Evolutionary conservation across 2,797 vertebrate genomes (phyloP), one percentile per base, ranked within the genome.

Genomic region (Rhinatrema bivittatum): DNA sequence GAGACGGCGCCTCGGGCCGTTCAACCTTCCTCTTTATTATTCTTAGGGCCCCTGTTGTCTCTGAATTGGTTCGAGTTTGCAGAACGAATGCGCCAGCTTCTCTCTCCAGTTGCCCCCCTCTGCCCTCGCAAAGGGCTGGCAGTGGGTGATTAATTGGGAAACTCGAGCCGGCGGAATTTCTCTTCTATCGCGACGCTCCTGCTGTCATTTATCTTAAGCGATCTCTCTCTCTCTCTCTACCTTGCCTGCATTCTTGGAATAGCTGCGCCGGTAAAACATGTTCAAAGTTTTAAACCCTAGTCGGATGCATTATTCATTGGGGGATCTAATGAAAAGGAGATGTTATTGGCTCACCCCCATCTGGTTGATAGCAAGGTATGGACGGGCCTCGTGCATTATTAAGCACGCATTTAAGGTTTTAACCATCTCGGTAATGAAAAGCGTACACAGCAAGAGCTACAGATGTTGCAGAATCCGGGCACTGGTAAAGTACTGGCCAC

Each of bases 141-240:
- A 20, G n/a, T 43, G 62, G 56, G 57, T 57, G 66, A 73, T 64
- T 65, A 49, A 73, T 58, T 31, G 25, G 49, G 59, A 67, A 65
- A 68, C 41, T 53, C 7, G 47, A 64, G 59, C 50, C 18, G 7
- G 0, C 20, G 42, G 50, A n/a, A 39, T 48, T 55, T 43, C 43
- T 35, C 27, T 19, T 30, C 25, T 20, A 25, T 12, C 22, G 14
- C 28, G 50, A 29, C 17, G 34, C 25, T 14, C n/a, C 29, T 28
- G 17, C 45, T 42, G 36, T 42, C 55, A 49, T 46, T 54, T 67
- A 46, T 46, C 53, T 42, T n/a, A 32, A 36, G 31, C 62, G 44
- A 46, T 53, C 59, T n/a, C n/a, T n/a, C n/a, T n/a, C n/a, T n/a
- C n/a, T n/a, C n/a, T n/a, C n/a, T n/a, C n/a, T 42, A 69, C 39